phyloP scores from a whole-genome alignment of 2,888 invertebrate species.

The Lycocerus yunnanus region DNA sequence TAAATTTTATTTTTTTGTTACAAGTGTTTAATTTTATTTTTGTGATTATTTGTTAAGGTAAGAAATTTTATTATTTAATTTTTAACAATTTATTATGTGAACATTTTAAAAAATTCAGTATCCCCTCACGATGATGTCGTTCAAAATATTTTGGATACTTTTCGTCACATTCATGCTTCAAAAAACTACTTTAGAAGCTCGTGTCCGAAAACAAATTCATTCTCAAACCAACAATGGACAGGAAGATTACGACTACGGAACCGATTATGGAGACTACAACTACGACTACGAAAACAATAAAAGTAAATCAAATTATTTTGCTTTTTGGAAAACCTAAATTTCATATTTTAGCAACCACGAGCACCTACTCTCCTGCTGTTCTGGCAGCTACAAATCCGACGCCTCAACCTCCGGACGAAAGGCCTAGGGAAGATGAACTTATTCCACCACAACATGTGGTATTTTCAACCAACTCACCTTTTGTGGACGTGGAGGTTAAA shows the following conservation, averaged over 20 bases:
- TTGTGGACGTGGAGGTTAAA: conserved; percentile 43
- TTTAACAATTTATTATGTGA: neutral
- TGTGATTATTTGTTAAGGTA: neutral
- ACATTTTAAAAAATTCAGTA: neutral
- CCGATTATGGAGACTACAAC: conserved; percentile 45
- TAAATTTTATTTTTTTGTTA: neutral
- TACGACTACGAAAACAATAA: conserved; percentile 46
- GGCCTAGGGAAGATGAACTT: conserved; percentile 28
- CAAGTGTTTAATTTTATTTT: neutral
- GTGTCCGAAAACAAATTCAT: conserved; percentile 38
- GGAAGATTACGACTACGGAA: conserved; percentile 43
- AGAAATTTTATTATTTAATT: neutral
- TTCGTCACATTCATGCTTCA: conserved; percentile 40
- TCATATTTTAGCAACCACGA: conserved; percentile 12
- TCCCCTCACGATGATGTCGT: conserved; percentile 25
- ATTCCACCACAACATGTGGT: neutral
- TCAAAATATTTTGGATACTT: conserved; percentile 35
- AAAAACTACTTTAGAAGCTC: conserved; percentile 40
- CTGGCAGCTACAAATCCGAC: conserved; percentile 34
- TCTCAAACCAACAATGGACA: conserved; percentile 47
- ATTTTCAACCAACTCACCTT: conserved; percentile 44
- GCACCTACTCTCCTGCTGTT: conserved; percentile 9
- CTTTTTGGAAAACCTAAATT: neutral
- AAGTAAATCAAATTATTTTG: conserved; percentile 30
- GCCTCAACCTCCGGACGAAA: conserved; percentile 51